Evolutionary conservation across 2,888 invertebrate species (phyloP).

Genomic region (Lysandra coridon): DNA sequence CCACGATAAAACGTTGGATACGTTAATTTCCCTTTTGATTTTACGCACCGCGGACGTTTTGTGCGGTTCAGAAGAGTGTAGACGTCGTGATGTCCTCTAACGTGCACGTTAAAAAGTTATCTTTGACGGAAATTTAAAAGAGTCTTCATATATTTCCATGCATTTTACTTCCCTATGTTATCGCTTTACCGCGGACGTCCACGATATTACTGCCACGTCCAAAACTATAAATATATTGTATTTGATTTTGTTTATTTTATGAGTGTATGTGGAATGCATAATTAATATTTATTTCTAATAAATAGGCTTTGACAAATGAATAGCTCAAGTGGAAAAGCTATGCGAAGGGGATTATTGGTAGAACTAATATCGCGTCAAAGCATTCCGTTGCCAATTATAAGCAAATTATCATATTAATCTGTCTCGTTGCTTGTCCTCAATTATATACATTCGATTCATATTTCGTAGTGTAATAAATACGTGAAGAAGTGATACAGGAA

Average conservation of each 20-base stretch:
- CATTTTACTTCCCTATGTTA: no score
- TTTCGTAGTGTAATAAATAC: not conserved
- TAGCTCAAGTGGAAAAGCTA: conserved; percentile 1
- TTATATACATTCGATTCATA: not conserved
- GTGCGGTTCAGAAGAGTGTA: no score
- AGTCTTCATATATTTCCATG: no score
- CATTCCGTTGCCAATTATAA: conserved; percentile 29
- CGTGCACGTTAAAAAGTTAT: no score
- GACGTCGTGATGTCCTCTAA: no score
- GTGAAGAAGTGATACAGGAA: not conserved
- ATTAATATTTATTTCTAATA: not conserved
- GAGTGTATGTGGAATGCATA: not conserved
- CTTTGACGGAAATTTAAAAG: no score
- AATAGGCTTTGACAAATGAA: not conserved
- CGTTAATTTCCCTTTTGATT: no score
- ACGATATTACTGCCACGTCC: no score
- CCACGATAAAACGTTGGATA: no score
- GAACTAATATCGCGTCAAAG: conserved; percentile 30
- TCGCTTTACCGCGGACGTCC: no score
- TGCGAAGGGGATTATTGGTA: conserved; percentile 13
- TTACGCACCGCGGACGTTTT: no score
- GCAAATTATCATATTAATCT: conserved; percentile 19
- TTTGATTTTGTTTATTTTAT: not conserved
- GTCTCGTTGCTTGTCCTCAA: not conserved
- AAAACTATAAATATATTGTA: not conserved